Conservation (phyloP, 2,113 vertebrate genomes). For the Triplophysa siluroides region DNA sequence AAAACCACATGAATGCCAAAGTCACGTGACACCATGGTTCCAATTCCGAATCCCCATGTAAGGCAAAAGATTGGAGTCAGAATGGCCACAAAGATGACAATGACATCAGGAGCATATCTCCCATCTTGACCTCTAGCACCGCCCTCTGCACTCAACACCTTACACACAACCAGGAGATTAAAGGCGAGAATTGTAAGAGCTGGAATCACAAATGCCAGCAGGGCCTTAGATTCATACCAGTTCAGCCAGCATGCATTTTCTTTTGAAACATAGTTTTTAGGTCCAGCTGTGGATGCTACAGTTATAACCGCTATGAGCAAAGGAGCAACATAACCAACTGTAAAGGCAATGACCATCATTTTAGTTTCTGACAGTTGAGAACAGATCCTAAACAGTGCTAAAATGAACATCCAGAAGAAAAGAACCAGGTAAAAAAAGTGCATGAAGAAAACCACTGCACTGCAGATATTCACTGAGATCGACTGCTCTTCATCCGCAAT, state of each 20-base stretch:
- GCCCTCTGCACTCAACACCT: no score
- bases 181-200: no score
- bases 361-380: slow-evolving; percentile 74
- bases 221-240: no score
- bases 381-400: slow-evolving; percentile 58
- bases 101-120: not conserved
- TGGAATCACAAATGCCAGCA: no score
- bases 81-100: not conserved
- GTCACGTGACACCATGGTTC: slow-evolving; percentile 56
- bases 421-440: no score
- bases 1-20: slow-evolving; percentile 44
- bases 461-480: no score
- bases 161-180: no score
- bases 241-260: no score
- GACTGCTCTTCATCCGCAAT: no score
- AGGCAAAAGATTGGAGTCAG: slow-evolving; percentile 74
- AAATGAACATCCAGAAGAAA: no score
- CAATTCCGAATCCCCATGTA: slow-evolving; percentile 82
- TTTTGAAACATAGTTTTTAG: no score
- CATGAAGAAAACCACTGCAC: no score
- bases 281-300: slow-evolving; percentile 45
- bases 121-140: slow-evolving; percentile 48
- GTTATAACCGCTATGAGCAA: slow-evolving; percentile 81
- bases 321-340: slow-evolving; percentile 83
- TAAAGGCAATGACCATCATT: slow-evolving; percentile 76